phyloP scores from a whole-genome alignment of 2,113 vertebrate species.

The Ellobius talpinus region DNA sequence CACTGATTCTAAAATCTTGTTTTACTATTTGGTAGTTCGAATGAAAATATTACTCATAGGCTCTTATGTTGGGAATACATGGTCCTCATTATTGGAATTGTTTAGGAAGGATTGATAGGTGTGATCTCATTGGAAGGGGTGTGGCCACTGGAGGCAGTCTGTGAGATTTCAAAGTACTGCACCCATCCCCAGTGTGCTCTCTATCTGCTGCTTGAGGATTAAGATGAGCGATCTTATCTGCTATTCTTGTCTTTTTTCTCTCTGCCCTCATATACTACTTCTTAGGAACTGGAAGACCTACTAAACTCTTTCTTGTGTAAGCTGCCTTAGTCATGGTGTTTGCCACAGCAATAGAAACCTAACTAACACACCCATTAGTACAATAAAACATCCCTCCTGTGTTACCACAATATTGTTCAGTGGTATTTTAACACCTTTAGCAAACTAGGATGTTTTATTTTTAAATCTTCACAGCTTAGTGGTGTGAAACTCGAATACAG shows the following conservation, averaged over 20 bases:
- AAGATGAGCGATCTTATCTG: neutral
- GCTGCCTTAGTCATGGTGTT: neutral
- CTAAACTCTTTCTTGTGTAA: neutral
- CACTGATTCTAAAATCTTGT: neutral
- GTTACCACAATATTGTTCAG: neutral
- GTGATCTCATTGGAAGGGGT: neutral
- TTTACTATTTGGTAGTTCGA: neutral
- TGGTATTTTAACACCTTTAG: neutral
- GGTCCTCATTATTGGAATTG: neutral
- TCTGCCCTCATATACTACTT: neutral
- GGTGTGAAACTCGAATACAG: neutral
- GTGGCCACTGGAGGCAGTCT: neutral
- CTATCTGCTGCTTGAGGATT: neutral
- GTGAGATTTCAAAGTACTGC: neutral
- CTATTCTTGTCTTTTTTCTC: neutral
- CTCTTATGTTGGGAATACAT: neutral
- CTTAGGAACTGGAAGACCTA: neutral
- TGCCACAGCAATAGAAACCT: neutral
- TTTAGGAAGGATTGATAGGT: neutral
- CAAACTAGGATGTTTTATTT: conserved; percentile 5
- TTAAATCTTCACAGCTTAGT: conserved; percentile 5
- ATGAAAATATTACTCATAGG: neutral
- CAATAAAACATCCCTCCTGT: neutral
- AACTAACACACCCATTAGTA: neutral
- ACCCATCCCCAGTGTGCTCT: neutral